A percentile compares a stretch with the other conserved stretches of the same genome.
Evolutionary conservation across 92 coral and sea anemone species (phyloP).

Genomic region (Micromussa lordhowensis): DNA sequence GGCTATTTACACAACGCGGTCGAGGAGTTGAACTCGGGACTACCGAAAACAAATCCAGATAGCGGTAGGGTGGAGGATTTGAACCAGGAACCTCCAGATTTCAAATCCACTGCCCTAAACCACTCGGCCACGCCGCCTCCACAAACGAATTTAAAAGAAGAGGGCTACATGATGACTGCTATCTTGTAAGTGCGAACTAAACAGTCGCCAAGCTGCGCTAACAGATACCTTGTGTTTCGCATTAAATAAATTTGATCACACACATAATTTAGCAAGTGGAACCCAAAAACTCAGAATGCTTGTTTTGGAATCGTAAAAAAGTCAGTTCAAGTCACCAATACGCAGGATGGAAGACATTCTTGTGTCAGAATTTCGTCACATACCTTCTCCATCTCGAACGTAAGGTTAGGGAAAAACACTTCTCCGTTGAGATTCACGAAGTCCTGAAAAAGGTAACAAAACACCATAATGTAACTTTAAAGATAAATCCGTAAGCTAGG

Average conservation of each 20-base stretch:
- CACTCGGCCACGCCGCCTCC: too few species aligned
- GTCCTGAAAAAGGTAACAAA: slow-evolving; percentile 63
- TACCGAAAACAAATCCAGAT: too few species aligned
- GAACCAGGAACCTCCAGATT: too few species aligned
- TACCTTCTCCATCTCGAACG: slow-evolving; percentile 93
- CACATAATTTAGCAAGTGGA: background rate
- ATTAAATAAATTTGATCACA: background rate
- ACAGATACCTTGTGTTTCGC: background rate
- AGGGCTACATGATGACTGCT: background rate
- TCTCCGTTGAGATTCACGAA: slow-evolving; percentile 89
- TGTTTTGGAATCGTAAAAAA: too few species aligned
- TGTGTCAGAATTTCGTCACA: background rate
- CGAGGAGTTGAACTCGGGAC: too few species aligned
- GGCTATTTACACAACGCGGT: too few species aligned
- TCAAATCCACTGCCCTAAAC: too few species aligned
- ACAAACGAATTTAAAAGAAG: too few species aligned
- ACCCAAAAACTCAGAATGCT: background rate
- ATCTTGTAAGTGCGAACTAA: too few species aligned
- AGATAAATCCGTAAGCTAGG: background rate
- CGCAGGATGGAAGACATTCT: background rate
- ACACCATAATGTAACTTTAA: background rate
- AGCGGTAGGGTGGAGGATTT: too few species aligned
- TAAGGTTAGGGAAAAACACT: slow-evolving; percentile 94
- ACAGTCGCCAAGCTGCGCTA: background rate
- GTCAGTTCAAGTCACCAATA: too few species aligned